These are phyloP conservation scores for Dermolepida albohirtum DNA, from an alignment of 2,888 invertebrate genomes.

Conservation along the genomic window DNA sequence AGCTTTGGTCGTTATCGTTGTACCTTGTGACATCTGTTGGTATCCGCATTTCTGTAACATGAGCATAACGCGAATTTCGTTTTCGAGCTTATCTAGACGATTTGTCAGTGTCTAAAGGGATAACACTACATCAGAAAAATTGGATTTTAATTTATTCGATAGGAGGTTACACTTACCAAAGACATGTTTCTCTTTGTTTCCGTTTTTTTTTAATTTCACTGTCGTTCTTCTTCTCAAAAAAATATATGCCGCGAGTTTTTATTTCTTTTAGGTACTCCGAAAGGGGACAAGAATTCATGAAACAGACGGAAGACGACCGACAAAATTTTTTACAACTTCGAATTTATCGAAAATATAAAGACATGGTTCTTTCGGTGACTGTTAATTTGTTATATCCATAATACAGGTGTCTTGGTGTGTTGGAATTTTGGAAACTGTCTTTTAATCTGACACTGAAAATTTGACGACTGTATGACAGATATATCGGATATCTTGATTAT, in stretches of 20 bases:
- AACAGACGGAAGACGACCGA: slow-evolving; percentile 8
- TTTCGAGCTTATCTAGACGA: slow-evolving; percentile 51
- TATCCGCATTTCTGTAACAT: slow-evolving; percentile 45
- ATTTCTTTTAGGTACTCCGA: neutral
- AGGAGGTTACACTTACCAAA: slow-evolving; percentile 26
- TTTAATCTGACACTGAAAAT: slow-evolving; percentile 33
- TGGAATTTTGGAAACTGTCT: slow-evolving; percentile 14
- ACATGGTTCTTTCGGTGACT: slow-evolving; percentile 31
- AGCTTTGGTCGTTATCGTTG: slow-evolving; percentile 27
- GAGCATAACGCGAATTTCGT: slow-evolving; percentile 50
- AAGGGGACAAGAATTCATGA: neutral
- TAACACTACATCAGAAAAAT: slow-evolving; percentile 37
- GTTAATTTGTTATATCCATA: slow-evolving; percentile 40
- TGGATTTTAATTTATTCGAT: neutral
- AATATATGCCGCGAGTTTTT: neutral
- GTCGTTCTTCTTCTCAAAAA: neutral
- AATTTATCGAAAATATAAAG: slow-evolving; percentile 35
- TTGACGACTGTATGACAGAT: slow-evolving; percentile 11
- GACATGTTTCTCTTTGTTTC: slow-evolving; percentile 41
- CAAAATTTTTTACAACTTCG: slow-evolving; percentile 30
- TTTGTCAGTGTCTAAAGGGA: slow-evolving; percentile 42
- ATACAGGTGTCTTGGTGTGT: slow-evolving; percentile 19
- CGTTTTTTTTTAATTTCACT: slow-evolving; percentile 5
- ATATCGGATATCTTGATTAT: slow-evolving; percentile 18
- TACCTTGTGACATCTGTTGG: slow-evolving; percentile 26